Conservation (phyloP, 2,797 vertebrate species). For the Hydrolagus colliei region DNA sequence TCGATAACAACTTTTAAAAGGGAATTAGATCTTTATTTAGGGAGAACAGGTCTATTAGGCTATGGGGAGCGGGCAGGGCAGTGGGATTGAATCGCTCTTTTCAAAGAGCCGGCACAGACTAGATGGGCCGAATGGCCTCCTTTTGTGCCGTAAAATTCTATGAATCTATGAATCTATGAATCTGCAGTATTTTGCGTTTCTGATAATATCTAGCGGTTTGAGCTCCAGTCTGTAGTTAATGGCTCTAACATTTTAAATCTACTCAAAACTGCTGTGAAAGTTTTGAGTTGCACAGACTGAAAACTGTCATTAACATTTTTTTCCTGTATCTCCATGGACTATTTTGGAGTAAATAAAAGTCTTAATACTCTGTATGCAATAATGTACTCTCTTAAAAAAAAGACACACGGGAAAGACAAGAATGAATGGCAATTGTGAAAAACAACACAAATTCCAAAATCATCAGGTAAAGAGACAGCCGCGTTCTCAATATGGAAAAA, state of each 20-base stretch:
- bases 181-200: too few relatives aligned
- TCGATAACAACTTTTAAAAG: too few relatives aligned
- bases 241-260: background rate
- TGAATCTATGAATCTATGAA: too few relatives aligned
- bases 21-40: too few relatives aligned
- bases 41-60: too few relatives aligned
- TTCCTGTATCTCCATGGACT: background rate
- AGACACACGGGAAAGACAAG: background rate
- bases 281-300: background rate
- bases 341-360: constrained; percentile 4
- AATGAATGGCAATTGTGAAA: constrained; percentile 10
- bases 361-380: constrained; percentile 9
- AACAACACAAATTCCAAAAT: constrained; percentile 17
- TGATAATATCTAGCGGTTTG: background rate
- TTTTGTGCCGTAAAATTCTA: too few relatives aligned
- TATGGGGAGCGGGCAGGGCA: too few relatives aligned
- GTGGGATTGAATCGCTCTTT: too few relatives aligned
- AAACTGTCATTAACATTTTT: background rate
- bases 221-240: background rate
- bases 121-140: too few relatives aligned
- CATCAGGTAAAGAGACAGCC: background rate
- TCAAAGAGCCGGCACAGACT: too few relatives aligned
- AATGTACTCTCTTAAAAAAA: background rate
- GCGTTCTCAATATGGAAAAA: background rate
- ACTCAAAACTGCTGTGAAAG: background rate